A percentile compares a stretch with the other conserved stretches of the same genome.
Conservation (phyloP, 2,888 invertebrate genomes). For the Iselma pallidipennis region DNA sequence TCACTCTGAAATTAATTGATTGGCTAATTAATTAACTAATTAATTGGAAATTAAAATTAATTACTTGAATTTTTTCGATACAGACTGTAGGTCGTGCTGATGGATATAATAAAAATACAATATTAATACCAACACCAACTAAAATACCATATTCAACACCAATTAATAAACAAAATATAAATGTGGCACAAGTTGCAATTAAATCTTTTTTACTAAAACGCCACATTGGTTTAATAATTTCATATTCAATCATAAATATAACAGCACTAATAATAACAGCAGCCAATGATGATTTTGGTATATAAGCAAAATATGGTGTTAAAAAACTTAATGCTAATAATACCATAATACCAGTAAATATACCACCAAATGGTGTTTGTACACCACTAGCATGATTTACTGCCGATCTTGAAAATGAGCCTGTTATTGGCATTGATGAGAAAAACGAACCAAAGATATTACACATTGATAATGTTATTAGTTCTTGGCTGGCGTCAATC, state of each 20-base stretch:
- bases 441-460: slow-evolving; percentile 88
- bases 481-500: slow-evolving; percentile 88
- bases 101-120: slow-evolving; percentile 77
- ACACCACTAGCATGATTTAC: slow-evolving; percentile 96
- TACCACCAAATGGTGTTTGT: slow-evolving; percentile 83
- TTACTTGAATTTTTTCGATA: slow-evolving; percentile 72
- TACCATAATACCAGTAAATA: slow-evolving; percentile 78
- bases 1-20: slow-evolving; percentile 32
- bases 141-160: slow-evolving; percentile 89
- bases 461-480: slow-evolving; percentile 81
- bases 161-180: slow-evolving; percentile 76
- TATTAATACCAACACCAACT: slow-evolving; percentile 78
- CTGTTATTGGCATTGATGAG: slow-evolving; percentile 88
- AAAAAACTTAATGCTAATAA: slow-evolving; percentile 81
- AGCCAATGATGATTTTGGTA: slow-evolving; percentile 86
- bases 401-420: slow-evolving; percentile 87
- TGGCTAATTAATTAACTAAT: slow-evolving; percentile 47
- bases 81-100: slow-evolving; percentile 78
- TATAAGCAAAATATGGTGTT: slow-evolving; percentile 87
- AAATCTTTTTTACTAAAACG: slow-evolving; percentile 78
- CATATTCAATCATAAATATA: slow-evolving; percentile 92
- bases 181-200: slow-evolving; percentile 81
- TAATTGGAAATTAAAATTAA: slow-evolving; percentile 60
- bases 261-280: slow-evolving; percentile 95
- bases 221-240: slow-evolving; percentile 86